Conservation (phyloP, 2,888 invertebrate species). For the Athalia cordata region DNA sequence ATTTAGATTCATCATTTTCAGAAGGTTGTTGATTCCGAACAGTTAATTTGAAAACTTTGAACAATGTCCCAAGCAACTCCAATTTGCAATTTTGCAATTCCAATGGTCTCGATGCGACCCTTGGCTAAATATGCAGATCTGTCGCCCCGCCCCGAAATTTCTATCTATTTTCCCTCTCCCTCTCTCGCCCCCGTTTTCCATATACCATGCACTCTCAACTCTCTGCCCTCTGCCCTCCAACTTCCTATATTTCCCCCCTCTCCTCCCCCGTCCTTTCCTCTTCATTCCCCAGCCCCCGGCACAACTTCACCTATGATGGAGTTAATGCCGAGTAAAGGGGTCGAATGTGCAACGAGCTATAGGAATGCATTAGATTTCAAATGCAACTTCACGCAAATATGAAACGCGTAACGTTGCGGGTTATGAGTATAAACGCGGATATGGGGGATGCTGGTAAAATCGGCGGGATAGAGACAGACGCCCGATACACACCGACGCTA, state of each 20-base stretch:
- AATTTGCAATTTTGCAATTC: conserved; percentile 73
- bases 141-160: conserved; percentile 50
- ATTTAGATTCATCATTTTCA: conserved; percentile 38
- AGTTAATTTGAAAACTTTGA: conserved; percentile 57
- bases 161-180: conserved; percentile 53
- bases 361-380: conserved; percentile 37
- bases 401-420: conserved; percentile 52
- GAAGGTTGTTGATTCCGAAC: conserved; percentile 46
- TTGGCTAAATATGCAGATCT: conserved; percentile 71
- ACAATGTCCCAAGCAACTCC: conserved; percentile 65
- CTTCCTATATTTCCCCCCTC: conserved; percentile 33
- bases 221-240: conserved; percentile 51
- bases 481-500: conserved; percentile 28
- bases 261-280: conserved; percentile 32
- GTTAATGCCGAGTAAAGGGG: conserved; percentile 7
- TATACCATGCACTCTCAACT: conserved; percentile 50
- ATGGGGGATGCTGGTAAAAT: conserved; percentile 30
- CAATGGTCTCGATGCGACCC: conserved; percentile 70
- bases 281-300: conserved; percentile 36
- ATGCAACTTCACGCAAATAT: conserved; percentile 41
- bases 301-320: conserved; percentile 25
- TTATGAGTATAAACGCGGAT: conserved; percentile 44
- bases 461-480: conserved; percentile 17
- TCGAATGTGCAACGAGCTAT: not conserved
- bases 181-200: conserved; percentile 43